phyloP scores from a whole-genome alignment of 2,888 invertebrate species.

The Drosophila hamatofila region DNA sequence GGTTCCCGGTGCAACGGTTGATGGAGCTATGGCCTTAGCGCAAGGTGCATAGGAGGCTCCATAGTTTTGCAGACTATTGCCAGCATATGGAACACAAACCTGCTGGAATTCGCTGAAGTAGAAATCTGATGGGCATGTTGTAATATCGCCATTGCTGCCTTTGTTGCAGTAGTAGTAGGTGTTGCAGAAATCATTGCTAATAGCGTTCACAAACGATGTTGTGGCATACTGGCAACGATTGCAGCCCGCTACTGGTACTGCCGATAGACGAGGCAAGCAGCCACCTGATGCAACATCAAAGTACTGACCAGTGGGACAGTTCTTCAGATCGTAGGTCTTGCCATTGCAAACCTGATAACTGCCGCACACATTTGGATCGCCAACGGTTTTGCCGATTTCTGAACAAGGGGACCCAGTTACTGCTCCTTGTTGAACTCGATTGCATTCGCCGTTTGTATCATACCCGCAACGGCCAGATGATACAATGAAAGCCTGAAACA shows the following conservation, averaged over 20 bases:
- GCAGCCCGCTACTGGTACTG: slow-evolving; percentile 41
- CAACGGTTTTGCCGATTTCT: rapidly evolving
- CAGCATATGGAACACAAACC: slow-evolving; percentile 3
- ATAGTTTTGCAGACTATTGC: neutral
- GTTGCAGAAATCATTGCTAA: slow-evolving; percentile 15
- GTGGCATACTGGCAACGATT: slow-evolving; percentile 56
- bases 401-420: neutral
- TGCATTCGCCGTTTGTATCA: slow-evolving; percentile 30
- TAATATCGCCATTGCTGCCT: neutral
- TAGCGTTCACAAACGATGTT: slow-evolving; percentile 45
- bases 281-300: rapidly evolving
- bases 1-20: neutral
- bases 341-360: slow-evolving; percentile 37
- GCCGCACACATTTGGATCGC: slow-evolving; percentile 28
- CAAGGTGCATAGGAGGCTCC: slow-evolving; percentile 20
- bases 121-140: rapidly evolving
- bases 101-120: slow-evolving; percentile 51
- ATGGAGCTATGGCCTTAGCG: rapidly evolving
- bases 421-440: neutral
- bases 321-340: neutral
- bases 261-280: slow-evolving; percentile 29
- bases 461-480: neutral
- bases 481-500: slow-evolving; percentile 34
- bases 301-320: slow-evolving; percentile 40
- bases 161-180: slow-evolving; percentile 51